Percentiles rank a stretch among this genome's conserved stretches.
These are phyloP conservation scores for Decapterus maruadsi DNA, from an alignment of 2,797 vertebrate genomes.

Conservation along the genomic window DNA sequence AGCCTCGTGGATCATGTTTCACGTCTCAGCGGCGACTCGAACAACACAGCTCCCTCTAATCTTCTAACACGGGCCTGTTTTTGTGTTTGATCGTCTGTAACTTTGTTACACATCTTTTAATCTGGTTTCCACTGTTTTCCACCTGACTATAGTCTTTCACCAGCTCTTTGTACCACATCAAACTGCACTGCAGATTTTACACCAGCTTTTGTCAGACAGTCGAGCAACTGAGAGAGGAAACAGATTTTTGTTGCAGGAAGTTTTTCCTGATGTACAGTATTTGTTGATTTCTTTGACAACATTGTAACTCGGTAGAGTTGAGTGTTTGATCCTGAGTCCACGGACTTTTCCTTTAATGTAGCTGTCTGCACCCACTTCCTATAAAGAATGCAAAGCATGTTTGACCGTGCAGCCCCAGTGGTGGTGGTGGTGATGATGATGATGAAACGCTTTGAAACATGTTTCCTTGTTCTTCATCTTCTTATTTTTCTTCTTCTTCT, in stretches of 20 bases:
- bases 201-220: too few relatives aligned
- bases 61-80: too few relatives aligned
- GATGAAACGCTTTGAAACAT: slow-evolving; percentile 64
- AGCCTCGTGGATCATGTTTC: neutral
- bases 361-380: neutral
- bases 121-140: too few relatives aligned
- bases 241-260: too few relatives aligned
- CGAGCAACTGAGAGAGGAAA: neutral
- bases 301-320: neutral
- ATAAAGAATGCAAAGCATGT: slow-evolving; percentile 7
- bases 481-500: too few relatives aligned
- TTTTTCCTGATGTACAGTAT: neutral
- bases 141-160: too few relatives aligned
- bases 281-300: neutral
- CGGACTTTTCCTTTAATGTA: neutral
- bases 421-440: slow-evolving; percentile 71
- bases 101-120: neutral
- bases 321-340: slow-evolving; percentile 1
- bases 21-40: neutral
- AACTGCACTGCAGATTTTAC: too few relatives aligned
- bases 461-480: slow-evolving; percentile 12
- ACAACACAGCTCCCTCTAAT: neutral
- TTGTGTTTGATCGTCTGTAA: too few relatives aligned
- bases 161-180: too few relatives aligned
- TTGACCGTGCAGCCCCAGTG: slow-evolving; percentile 12